Base-by-base conservation (phyloP, 1,140 invertebrate genomes). In the Drosophila takahashii region DNA sequence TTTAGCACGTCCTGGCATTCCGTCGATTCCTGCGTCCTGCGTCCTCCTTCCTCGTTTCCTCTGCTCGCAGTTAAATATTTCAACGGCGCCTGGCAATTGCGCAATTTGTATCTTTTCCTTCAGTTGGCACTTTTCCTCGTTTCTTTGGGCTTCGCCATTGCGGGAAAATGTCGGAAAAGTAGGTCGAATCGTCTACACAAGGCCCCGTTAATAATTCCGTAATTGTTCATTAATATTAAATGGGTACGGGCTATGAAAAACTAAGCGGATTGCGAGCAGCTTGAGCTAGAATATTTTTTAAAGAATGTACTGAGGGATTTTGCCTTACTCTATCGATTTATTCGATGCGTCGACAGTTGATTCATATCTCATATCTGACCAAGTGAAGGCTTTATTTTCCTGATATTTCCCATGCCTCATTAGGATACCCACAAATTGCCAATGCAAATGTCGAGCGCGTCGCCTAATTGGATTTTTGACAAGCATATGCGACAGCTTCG, bases 391-490 rank as follows among this genome's bases (percentile, higher is more conserved):
- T 36, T 52, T 16, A 58, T 8, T 11, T 29, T 15, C 37, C 27
- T 53, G 16, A 39, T 41, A 15, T 22, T 18, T 7, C 2, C 37
- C 37, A 27, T 37, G n/a, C 59, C 64, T 78, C 64, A 78, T 80
- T 75, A 70, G 76, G 53, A 37, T 29, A 10, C 36, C 52, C 16
- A 15, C 42, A 48, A 69, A 71, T 79, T 81, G 79, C 41, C 59
- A 58, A 56, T 77, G 74, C 61, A 62, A 81, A 62, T 57, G 41
- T 50, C 71, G 45, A 60, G 64, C 62, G 57, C 53, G 65, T 60
- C 47, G 65, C 71, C 80, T 84, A 84, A 84, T 84, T 84, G 80
- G 80, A 84, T 84, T 84, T 84, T 83, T 83, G 80, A 83, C 64
- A 76, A 72, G 65, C 54, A 62, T 64, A 51, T 64, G 51, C 50